A percentile compares a stretch with the other conserved stretches of the same genome.
phyloP scores from a whole-genome alignment of 92 coral and sea anemone genomes.

The Nematostella vectensis region DNA sequence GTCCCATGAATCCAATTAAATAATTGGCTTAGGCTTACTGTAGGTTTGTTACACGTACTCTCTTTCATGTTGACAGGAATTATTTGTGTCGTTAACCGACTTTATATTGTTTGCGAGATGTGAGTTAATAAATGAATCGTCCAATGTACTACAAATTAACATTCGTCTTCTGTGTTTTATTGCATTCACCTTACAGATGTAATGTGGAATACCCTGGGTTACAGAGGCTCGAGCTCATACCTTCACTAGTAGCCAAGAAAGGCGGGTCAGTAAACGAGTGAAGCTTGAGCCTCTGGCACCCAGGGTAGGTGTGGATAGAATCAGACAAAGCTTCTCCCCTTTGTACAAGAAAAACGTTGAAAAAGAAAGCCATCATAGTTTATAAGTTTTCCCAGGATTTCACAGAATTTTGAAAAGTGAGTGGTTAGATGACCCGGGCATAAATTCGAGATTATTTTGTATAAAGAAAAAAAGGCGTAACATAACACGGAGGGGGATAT shows the following conservation, averaged over 20 bases:
- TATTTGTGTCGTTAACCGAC: constrained; percentile 68
- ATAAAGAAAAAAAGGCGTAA: too few species aligned
- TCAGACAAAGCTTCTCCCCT: too few species aligned
- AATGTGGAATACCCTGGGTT: background rate
- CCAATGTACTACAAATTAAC: constrained; percentile 33
- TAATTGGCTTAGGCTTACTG: background rate
- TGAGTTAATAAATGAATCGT: constrained; percentile 79
- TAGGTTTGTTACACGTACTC: constrained; percentile 31
- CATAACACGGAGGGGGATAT: too few species aligned
- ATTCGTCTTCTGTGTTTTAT: background rate
- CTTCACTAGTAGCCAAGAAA: too few species aligned
- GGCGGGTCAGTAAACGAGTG: too few species aligned
- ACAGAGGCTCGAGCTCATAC: background rate
- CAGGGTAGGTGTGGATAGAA: background rate
- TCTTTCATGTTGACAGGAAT: constrained; percentile 34
- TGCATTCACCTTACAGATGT: too few species aligned
- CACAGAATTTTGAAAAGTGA: too few species aligned
- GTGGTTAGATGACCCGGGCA: too few species aligned
- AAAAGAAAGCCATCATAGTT: too few species aligned
- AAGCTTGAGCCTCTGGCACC: background rate
- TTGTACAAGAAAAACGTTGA: too few species aligned
- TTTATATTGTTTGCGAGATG: constrained; percentile 86
- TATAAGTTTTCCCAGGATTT: too few species aligned
- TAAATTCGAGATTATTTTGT: too few species aligned
- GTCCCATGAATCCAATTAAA: background rate